phyloP scores from a whole-genome alignment of 2,113 vertebrate genomes.

The Helogale parvula region DNA sequence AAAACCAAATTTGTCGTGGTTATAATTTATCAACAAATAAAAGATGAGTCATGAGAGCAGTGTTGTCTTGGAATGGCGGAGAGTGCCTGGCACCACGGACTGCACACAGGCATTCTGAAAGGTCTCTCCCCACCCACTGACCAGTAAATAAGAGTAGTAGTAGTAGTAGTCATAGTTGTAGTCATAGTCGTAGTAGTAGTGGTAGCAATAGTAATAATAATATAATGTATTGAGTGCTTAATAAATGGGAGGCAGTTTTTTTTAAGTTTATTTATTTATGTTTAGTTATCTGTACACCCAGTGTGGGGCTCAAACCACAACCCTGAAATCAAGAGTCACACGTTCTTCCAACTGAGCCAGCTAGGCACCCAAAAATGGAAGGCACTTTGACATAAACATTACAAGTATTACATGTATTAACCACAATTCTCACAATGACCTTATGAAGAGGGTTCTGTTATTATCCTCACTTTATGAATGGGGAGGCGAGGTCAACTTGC shows the following conservation, averaged over 20 bases:
- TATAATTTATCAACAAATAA: slow-evolving; percentile 36
- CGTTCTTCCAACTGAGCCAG: background rate
- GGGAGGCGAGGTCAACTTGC: background rate
- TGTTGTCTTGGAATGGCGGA: background rate
- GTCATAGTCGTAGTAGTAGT: too few species aligned
- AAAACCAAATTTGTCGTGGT: background rate
- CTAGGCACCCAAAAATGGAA: background rate
- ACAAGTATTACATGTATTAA: background rate
- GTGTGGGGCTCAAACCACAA: background rate
- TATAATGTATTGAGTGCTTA: background rate
- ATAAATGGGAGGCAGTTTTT: background rate
- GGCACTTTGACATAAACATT: background rate
- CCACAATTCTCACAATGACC: background rate
- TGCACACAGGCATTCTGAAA: background rate
- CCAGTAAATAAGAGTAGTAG: background rate
- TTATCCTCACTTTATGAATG: background rate
- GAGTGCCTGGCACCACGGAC: background rate
- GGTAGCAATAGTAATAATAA: background rate
- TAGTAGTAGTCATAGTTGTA: too few species aligned
- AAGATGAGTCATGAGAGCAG: slow-evolving; percentile 5
- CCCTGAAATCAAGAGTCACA: background rate
- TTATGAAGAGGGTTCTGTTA: background rate
- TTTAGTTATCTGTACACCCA: background rate
- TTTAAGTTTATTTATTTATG: background rate
- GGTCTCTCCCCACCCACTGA: background rate